These are phyloP conservation scores for Pardosa pseudoannulata DNA, from an alignment of 2,888 invertebrate genomes.

Conservation along the genomic window DNA sequence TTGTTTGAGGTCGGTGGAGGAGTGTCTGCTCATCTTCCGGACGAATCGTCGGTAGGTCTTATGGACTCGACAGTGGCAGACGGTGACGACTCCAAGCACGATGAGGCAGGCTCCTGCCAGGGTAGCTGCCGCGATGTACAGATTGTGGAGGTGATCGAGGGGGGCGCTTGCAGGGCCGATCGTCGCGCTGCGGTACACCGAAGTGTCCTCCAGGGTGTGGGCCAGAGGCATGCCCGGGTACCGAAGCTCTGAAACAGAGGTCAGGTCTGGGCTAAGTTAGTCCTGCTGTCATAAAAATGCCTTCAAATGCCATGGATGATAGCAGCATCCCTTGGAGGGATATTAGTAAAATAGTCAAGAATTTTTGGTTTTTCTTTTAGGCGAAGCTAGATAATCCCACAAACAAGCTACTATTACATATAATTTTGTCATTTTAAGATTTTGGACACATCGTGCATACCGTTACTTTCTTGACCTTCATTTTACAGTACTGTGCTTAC, in stretches of 20 bases:
- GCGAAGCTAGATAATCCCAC: no score
- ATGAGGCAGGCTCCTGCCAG: slow-evolving; percentile 86
- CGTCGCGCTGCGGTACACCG: slow-evolving; percentile 62
- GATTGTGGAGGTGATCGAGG: slow-evolving; percentile 84
- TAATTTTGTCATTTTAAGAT: no score
- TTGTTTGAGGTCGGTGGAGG: slow-evolving; percentile 71
- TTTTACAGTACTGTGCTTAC: no score
- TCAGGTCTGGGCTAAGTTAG: slow-evolving; percentile 50
- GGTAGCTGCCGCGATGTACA: slow-evolving; percentile 87
- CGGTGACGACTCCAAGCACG: slow-evolving; percentile 85
- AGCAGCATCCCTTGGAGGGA: no score
- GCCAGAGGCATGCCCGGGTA: slow-evolving; percentile 64
- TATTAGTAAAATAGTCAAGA: no score
- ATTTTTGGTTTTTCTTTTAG: no score
- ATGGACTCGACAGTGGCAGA: slow-evolving; percentile 88
- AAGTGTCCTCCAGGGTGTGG: slow-evolving; percentile 60
- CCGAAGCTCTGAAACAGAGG: slow-evolving; percentile 66
- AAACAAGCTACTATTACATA: no score
- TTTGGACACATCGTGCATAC: no score
- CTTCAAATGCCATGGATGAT: no score
- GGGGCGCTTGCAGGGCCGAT: slow-evolving; percentile 76
- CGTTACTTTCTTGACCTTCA: no score
- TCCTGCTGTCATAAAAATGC: slow-evolving; percentile 25
- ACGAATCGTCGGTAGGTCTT: slow-evolving; percentile 81
- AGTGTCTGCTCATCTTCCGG: slow-evolving; percentile 59